phyloP scores from a whole-genome alignment of 2,888 invertebrate genomes.

The Microplitis manilae region DNA sequence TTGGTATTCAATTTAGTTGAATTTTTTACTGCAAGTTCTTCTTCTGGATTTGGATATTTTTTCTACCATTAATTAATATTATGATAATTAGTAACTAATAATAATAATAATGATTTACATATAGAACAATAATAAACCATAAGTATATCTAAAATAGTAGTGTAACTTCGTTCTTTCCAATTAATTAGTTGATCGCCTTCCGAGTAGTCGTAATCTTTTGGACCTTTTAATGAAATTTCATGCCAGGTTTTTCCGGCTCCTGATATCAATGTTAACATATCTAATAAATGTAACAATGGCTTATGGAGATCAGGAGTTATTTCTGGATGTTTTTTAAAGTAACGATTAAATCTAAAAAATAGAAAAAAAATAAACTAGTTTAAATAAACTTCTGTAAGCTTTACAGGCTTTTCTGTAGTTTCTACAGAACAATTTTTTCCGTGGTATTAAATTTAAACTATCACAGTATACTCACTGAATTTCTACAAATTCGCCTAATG shows the following conservation, averaged over 20 bases:
- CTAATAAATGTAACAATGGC: conserved; percentile 44
- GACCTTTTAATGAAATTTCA: conserved; percentile 38
- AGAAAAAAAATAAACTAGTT: background rate
- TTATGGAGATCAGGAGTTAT: conserved; percentile 40
- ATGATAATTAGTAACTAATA: background rate
- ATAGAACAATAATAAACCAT: conserved; percentile 51
- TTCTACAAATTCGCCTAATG: conserved; percentile 35
- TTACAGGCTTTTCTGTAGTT: too few relatives aligned
- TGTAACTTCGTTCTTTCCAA: conserved; percentile 60
- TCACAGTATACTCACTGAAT: conserved; percentile 62
- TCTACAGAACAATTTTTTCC: too few relatives aligned
- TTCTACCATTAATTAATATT: conserved; percentile 51
- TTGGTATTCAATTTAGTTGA: conserved; percentile 57
- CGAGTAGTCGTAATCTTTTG: conserved; percentile 33
- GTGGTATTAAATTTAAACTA: background rate
- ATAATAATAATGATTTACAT: background rate
- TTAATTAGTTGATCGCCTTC: conserved; percentile 56
- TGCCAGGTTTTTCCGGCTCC: conserved; percentile 49
- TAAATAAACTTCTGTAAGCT: too few relatives aligned
- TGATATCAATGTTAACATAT: conserved; percentile 41
- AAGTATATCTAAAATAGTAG: conserved; percentile 59
- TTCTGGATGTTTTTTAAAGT: conserved; percentile 48
- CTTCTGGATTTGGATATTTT: conserved; percentile 58
- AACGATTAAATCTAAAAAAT: conserved; percentile 44
- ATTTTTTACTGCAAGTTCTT: conserved; percentile 60